Percentiles rank a stretch among this genome's conserved stretches.
Evolutionary conservation across 2,797 vertebrate species (phyloP).

Genomic region (Pipistrellus pipistrellus): DNA sequence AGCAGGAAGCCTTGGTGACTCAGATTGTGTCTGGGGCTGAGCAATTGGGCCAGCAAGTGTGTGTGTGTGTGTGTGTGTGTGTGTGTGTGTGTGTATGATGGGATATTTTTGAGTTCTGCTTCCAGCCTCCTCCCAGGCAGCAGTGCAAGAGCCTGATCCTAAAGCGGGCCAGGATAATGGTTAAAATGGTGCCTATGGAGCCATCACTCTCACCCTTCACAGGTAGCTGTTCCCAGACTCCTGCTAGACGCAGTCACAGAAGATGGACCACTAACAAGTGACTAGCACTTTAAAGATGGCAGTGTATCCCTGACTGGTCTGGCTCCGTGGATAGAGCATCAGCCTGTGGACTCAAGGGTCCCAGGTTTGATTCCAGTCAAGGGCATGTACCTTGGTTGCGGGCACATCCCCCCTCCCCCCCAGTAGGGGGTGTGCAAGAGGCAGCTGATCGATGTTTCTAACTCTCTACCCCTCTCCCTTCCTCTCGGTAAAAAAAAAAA

Average conservation of each 20-base stretch:
- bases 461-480: too few species aligned
- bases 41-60: conserved; percentile 38
- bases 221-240: not conserved
- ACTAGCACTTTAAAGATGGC: not conserved
- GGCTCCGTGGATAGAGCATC: too few species aligned
- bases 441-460: too few species aligned
- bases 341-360: too few species aligned
- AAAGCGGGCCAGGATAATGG: not conserved
- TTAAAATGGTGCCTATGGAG: not conserved
- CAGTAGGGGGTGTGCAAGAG: too few species aligned
- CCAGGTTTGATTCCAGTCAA: too few species aligned
- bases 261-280: not conserved
- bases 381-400: too few species aligned
- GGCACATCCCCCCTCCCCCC: too few species aligned
- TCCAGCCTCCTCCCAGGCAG: not conserved
- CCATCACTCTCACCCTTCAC: not conserved
- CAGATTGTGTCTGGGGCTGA: conserved; percentile 65
- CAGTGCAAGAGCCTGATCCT: not conserved
- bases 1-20: conserved; percentile 42
- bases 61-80: too few species aligned
- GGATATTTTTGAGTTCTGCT: not conserved
- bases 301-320: too few species aligned
- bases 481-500: too few species aligned
- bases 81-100: too few species aligned
- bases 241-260: not conserved